phyloP scores from a whole-genome alignment of 1,140 invertebrate species.

The Anastrepha ludens region DNA sequence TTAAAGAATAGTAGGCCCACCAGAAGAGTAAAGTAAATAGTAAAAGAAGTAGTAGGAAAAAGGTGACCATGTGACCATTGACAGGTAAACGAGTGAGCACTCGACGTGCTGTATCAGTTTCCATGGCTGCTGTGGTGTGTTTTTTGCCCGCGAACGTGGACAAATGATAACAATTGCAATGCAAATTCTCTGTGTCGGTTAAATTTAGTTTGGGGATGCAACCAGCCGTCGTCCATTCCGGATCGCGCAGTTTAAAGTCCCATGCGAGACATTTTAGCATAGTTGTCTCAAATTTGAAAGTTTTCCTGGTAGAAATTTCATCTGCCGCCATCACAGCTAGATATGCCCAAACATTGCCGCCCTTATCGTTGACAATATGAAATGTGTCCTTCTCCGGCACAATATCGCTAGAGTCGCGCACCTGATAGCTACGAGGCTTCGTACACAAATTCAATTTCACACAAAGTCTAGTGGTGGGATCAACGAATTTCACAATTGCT shows the following conservation, averaged over 20 bases:
- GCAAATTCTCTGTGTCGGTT: neutral
- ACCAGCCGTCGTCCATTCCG: conserved; percentile 40
- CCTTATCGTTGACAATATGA: conserved; percentile 16
- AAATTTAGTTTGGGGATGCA: conserved; percentile 45
- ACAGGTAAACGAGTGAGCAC: conserved; percentile 10
- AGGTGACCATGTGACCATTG: conserved; percentile 39
- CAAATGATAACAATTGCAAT: conserved; percentile 55
- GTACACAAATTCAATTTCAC: conserved; percentile 23
- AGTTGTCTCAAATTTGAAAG: conserved; percentile 18
- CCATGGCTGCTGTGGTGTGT: neutral
- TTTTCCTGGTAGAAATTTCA: neutral
- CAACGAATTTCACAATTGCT: conserved; percentile 39
- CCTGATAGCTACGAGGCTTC: conserved; percentile 17
- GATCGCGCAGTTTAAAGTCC: conserved; percentile 47
- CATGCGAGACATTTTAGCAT: conserved; percentile 53
- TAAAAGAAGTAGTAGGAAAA: neutral
- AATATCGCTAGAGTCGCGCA: neutral
- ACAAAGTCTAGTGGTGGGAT: neutral
- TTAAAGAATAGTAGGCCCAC: neutral
- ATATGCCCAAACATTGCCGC: neutral
- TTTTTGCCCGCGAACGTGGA: conserved; percentile 52
- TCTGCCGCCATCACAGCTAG: conserved; percentile 45
- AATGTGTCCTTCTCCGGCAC: conserved; percentile 18
- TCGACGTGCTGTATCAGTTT: neutral
- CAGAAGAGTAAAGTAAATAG: neutral